Base-by-base conservation (phyloP, 2,888 invertebrate species). In the Lepidocyrtoides sp. region DNA sequence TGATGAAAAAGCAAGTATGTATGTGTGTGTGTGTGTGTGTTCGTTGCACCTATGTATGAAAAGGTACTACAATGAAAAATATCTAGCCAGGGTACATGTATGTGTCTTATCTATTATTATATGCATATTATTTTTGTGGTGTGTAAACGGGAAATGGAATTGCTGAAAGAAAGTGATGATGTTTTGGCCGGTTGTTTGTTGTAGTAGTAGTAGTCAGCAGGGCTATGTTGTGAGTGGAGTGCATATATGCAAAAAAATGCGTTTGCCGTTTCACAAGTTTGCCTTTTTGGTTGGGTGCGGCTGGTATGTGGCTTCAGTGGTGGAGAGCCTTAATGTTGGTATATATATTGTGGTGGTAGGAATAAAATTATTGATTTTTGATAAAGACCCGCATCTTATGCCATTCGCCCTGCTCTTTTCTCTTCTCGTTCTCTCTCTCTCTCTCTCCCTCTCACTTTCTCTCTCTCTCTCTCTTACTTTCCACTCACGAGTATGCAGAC, bases 331-430 rank as follows among this genome's bases (percentile, higher is more conserved):
- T 51, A 83, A 83, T 83, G 84, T 83, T 75, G 63, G 69, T 82
- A 88, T 82, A 72, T 75, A 89, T 83, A 63, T 83, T 89, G 83
- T 89, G 89, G 89, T 79, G 84, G 77, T 84, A 83, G 84, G 89
- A 89, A 84, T 89, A 89, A 89, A 89, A 89, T 89, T 89, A 89
- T 89, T 89, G 89, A 89, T 89, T 89, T 89, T 89, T 89, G 89
- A 89, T 89, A 89, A 89, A 89, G 89, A 89, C 89, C 89, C 89
- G 89, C 89, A 89, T 89, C 89, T 89, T 89, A 89, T 89, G 84
- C 89, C 84, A 77, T 89, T 89, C 77, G 75, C 44, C 51, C 60
- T 89, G 83, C 83, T 89, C 82, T 89, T 88, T 88, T 86, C 86
- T 41, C 60, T 66, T n/a, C 48, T 77, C 72, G 8, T 51, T 32